Base-by-base conservation (phyloP, 2,797 vertebrate genomes). In the Alfaro cultratus region DNA sequence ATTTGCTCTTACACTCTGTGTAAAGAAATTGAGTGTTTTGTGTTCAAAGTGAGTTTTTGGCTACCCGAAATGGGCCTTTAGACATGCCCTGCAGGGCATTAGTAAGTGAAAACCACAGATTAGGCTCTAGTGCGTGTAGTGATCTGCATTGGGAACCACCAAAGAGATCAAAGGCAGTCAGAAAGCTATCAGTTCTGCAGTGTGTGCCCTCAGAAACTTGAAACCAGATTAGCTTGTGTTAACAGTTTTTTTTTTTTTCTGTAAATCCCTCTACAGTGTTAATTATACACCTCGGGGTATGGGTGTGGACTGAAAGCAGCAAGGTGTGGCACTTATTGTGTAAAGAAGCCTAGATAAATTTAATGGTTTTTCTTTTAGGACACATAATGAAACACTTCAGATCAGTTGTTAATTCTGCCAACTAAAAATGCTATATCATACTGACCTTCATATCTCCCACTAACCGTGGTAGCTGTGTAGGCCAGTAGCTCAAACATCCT, bases 281-380 rank as follows among this genome's bases (percentile, higher is more conserved):
- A 85, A 87, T 34, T 74, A 72, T 73, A 7, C 18, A 16, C 85
- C 86, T 83, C 60, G 1, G 85, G 89, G 76, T 34, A 76, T 81
- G 79, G 76, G 84, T 60, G 55, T 89, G 73, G 80, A 64, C 73
- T 73, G 75, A 43, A 84, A 72, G 72, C 72, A 82, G 81, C 62
- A 78, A 93, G 92, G 92, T 91, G 93, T 91, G 91, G 88, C 82
- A 13, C 74, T 74, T 75, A 49, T 76, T 89, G 79, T 84, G 81
- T 72, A 88, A 87, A 16, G 2, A 26, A 80, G 80, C 86, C 80
- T 18, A 39, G 70, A 86, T 82, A 71, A 79, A 72, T 80, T 75
- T 43, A 15, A 68, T 53, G 8, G 8, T 53, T 39, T 68, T 43
- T 76, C 76, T 77, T 82, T 70, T 79, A n/a, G 76, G 57, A 60